Conservation (phyloP, 2,797 vertebrate genomes). For the Leptatherina wallacei region DNA sequence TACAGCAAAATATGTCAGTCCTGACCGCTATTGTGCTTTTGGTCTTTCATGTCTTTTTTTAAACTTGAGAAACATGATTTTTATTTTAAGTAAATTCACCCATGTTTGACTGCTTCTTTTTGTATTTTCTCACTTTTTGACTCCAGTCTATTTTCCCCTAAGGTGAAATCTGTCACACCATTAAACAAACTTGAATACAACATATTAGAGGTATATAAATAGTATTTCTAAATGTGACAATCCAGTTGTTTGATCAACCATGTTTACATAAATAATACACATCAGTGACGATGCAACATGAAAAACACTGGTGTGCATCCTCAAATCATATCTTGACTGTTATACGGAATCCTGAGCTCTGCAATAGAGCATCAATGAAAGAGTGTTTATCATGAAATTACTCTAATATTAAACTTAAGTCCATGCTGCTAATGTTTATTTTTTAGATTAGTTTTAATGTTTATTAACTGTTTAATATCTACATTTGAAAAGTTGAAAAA, state of each 20-base stretch:
- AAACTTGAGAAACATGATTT: background rate
- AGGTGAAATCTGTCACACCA: background rate
- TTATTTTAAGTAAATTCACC: slow-evolving; percentile 7
- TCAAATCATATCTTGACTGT: background rate
- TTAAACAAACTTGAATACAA: background rate
- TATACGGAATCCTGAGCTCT: background rate
- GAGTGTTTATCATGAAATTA: background rate
- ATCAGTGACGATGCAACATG: background rate
- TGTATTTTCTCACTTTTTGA: background rate
- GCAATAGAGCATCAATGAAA: background rate
- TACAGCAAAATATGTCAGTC: slow-evolving; percentile 5
- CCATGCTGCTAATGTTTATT: background rate
- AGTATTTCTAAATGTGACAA: background rate
- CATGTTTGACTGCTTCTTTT: background rate
- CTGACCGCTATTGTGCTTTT: slow-evolving; percentile 20
- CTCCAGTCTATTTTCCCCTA: background rate
- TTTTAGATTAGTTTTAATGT: background rate
- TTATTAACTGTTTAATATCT: background rate
- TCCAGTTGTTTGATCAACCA: background rate
- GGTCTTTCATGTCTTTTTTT: background rate
- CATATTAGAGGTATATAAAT: background rate
- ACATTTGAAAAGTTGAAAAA: background rate
- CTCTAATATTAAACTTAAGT: background rate
- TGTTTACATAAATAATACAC: background rate
- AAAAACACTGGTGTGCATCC: background rate